Conservation (phyloP, 2,888 invertebrate species). For the Pterostichus madidus region DNA sequence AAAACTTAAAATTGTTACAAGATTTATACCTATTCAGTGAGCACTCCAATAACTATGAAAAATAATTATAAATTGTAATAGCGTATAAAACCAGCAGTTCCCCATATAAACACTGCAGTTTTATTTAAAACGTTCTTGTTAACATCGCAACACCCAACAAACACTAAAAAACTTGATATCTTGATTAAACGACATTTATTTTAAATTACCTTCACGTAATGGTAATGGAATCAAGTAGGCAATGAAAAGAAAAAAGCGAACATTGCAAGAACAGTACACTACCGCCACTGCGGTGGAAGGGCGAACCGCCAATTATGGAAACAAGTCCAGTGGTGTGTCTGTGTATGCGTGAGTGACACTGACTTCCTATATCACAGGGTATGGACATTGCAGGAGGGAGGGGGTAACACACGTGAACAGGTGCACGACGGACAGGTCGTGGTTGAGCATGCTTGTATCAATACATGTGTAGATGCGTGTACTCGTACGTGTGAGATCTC, state of each 20-base stretch:
- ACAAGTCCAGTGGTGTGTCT: slow-evolving; percentile 24
- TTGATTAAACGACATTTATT: slow-evolving; percentile 34
- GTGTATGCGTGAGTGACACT: not conserved
- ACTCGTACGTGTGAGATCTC: no score
- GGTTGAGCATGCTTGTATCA: not conserved
- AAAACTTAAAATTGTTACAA: no score
- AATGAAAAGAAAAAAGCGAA: slow-evolving; percentile 25
- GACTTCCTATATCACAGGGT: not conserved
- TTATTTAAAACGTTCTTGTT: slow-evolving; percentile 22
- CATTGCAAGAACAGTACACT: slow-evolving; percentile 23
- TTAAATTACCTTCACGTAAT: slow-evolving; percentile 23
- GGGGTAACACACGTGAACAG: not conserved
- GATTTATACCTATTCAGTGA: no score
- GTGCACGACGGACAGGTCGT: slow-evolving; percentile 8
- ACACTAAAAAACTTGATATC: slow-evolving; percentile 28
- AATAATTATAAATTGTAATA: no score
- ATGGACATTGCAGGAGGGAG: not conserved
- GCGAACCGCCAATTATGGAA: slow-evolving; percentile 34
- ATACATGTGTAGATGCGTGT: no score
- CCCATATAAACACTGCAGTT: not conserved
- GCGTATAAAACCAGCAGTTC: not conserved
- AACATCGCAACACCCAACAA: slow-evolving; percentile 7
- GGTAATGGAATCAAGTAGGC: not conserved
- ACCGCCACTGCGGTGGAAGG: slow-evolving; percentile 12
- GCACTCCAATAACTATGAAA: no score